A percentile compares a stretch with the other conserved stretches of the same genome.
Conservation (phyloP, 2,113 vertebrate genomes). For the Dicrurus megarhynchus region DNA sequence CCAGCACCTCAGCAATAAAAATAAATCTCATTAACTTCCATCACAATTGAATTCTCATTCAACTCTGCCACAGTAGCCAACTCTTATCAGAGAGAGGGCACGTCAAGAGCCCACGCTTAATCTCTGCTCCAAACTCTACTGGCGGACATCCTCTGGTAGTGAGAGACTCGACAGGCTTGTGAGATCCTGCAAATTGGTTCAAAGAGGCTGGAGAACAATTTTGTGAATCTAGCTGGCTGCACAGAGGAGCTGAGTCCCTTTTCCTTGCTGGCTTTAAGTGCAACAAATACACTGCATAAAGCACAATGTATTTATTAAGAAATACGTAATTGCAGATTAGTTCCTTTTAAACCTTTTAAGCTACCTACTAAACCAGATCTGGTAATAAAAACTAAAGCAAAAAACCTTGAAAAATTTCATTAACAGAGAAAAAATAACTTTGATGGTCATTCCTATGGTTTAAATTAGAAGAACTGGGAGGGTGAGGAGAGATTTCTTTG, state of each 20-base stretch:
- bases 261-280: neutral
- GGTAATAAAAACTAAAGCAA: constrained; percentile 5
- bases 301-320: neutral
- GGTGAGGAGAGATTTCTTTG: neutral
- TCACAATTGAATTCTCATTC: neutral
- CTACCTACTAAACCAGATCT: constrained; percentile 6
- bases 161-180: neutral
- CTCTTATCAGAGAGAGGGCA: neutral
- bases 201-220: neutral
- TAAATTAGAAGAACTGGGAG: neutral
- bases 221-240: neutral
- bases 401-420: neutral
- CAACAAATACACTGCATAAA: neutral
- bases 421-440: constrained; percentile 21
- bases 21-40: constrained; percentile 21
- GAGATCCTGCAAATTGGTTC: neutral
- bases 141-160: neutral
- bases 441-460: neutral
- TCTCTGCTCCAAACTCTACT: neutral
- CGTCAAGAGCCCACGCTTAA: fast-evolving
- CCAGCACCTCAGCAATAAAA: neutral
- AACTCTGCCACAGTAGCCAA: neutral
- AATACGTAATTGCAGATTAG: neutral
- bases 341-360: neutral
- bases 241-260: neutral